Conservation (phyloP, 2,888 invertebrate species). For the Hydropsyche betteni region DNA sequence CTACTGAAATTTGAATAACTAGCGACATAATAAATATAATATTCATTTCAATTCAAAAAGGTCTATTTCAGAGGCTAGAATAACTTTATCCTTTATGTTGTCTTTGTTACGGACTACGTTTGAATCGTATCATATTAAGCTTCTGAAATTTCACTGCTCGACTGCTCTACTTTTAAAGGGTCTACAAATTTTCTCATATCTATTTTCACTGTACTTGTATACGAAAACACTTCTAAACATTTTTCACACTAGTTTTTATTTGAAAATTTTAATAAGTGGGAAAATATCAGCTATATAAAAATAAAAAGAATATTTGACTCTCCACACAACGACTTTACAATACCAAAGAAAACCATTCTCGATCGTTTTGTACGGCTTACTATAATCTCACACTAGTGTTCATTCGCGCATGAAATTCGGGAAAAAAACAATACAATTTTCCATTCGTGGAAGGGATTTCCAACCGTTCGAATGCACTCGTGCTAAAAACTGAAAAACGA, state of each 20-base stretch:
- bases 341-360: too few species aligned
- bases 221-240: background rate
- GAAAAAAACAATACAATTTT: too few species aligned
- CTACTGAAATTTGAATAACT: background rate
- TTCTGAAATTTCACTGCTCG: constrained; percentile 8
- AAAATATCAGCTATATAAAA: too few species aligned
- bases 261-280: too few species aligned
- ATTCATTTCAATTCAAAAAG: constrained; percentile 19
- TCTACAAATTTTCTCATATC: background rate
- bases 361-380: too few species aligned
- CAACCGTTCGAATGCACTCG: constrained; percentile 18
- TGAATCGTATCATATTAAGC: constrained; percentile 17
- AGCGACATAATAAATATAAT: constrained; percentile 16
- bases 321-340: too few species aligned
- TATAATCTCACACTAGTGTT: too few species aligned
- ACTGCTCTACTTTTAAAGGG: constrained; percentile 6
- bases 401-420: too few species aligned
- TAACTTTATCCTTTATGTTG: constrained; percentile 29
- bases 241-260: too few species aligned
- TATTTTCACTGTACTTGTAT: background rate
- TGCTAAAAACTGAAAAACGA: constrained; percentile 19
- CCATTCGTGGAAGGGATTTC: too few species aligned
- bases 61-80: constrained; percentile 4
- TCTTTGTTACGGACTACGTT: constrained; percentile 15
- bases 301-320: too few species aligned